A percentile compares a stretch with the other conserved stretches of the same genome.
Evolutionary conservation across 1,140 invertebrate genomes (phyloP).

Genomic region (Bursaphelenchus mucronatus): DNA sequence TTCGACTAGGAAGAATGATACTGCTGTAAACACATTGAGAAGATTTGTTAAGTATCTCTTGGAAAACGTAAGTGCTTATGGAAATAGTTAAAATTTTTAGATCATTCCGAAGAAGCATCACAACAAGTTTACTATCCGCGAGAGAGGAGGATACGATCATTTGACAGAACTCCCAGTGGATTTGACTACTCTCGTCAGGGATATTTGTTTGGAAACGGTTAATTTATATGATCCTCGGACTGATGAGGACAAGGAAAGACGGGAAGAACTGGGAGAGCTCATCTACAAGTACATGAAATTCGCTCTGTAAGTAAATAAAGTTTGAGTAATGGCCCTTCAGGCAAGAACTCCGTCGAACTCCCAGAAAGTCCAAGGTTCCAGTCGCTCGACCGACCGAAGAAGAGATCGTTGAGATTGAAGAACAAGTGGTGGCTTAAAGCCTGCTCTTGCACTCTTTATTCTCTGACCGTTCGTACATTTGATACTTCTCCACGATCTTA

Average conservation of each 20-base stretch:
- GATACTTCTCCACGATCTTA: neutral
- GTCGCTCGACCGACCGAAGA: neutral
- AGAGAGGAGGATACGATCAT: slow-evolving; percentile 25
- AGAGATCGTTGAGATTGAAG: no score
- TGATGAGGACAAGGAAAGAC: slow-evolving; percentile 17
- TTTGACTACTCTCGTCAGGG: slow-evolving; percentile 19
- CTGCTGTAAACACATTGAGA: slow-evolving; percentile 27
- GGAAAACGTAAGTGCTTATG: slow-evolving; percentile 24
- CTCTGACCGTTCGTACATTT: no score
- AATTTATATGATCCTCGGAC: slow-evolving; percentile 17
- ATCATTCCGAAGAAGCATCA: slow-evolving; percentile 32
- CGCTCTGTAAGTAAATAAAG: slow-evolving; percentile 22
- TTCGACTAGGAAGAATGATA: slow-evolving; percentile 21
- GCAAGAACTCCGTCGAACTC: slow-evolving; percentile 29
- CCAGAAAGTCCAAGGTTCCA: slow-evolving; percentile 22
- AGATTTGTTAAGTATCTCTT: slow-evolving; percentile 31
- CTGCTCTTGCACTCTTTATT: no score
- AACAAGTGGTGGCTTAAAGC: no score
- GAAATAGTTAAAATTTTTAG: slow-evolving; percentile 17
- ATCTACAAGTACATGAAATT: slow-evolving; percentile 30
- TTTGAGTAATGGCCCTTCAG: slow-evolving; percentile 22
- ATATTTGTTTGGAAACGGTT: slow-evolving; percentile 31
- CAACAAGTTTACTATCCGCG: slow-evolving; percentile 27
- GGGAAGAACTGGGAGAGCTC: slow-evolving; percentile 22
- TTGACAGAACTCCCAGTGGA: slow-evolving; percentile 27